These are phyloP conservation scores for Notodonta ziczac DNA, from an alignment of 2,888 invertebrate genomes.

Conservation along the genomic window DNA sequence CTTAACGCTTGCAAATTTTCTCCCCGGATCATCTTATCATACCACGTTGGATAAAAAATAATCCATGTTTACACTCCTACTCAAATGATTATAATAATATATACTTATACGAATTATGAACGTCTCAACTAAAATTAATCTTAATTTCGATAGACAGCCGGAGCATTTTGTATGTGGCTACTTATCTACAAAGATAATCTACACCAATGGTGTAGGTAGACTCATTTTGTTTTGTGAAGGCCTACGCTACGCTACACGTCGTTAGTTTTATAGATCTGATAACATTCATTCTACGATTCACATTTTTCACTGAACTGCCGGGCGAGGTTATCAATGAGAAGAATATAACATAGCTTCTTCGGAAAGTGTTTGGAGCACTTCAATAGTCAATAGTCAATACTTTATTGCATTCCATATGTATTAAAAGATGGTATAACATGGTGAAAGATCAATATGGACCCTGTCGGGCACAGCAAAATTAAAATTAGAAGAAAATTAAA, in stretches of 20 bases:
- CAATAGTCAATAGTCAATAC: no score
- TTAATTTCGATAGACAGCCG: background rate
- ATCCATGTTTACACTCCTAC: background rate
- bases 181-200: conserved; percentile 17
- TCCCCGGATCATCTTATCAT: background rate
- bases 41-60: background rate
- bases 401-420: no score
- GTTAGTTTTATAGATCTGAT: conserved; percentile 60
- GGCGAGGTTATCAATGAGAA: conserved; percentile 32
- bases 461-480: no score
- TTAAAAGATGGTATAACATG: no score
- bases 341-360: conserved; percentile 38
- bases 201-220: conserved; percentile 9
- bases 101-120: background rate
- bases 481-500: no score
- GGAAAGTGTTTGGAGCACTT: no score
- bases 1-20: background rate
- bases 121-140: conserved; percentile 3
- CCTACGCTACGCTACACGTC: conserved; percentile 46
- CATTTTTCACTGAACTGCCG: conserved; percentile 53
- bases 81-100: background rate
- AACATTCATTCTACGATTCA: conserved; percentile 55
- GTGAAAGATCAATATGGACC: no score
- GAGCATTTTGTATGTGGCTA: conserved; percentile 7
- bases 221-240: conserved; percentile 32